These are phyloP conservation scores for Myotis pilosus DNA, from an alignment of 2,797 vertebrate species.

Conservation along the genomic window DNA sequence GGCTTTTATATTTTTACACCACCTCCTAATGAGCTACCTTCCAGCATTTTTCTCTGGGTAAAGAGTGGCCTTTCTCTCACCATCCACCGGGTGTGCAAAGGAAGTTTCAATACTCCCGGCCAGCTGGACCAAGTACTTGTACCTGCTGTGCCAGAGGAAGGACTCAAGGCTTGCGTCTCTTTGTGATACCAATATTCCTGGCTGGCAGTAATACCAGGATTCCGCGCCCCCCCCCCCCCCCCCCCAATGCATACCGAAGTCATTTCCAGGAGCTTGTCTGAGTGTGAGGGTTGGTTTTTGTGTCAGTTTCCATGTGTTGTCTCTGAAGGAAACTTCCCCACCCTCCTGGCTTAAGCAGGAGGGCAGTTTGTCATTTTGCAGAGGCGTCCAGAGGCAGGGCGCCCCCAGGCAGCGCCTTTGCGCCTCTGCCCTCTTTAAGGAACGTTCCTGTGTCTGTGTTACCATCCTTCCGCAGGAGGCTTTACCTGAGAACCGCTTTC, in stretches of 20 bases:
- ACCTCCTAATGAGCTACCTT: conserved; percentile 61
- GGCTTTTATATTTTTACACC: conserved; percentile 56
- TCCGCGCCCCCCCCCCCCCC: background rate
- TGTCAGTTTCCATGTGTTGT: background rate
- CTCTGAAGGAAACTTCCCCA: background rate
- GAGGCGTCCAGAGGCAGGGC: background rate
- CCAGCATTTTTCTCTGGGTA: background rate
- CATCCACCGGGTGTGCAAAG: conserved; percentile 60
- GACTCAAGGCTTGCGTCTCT: background rate
- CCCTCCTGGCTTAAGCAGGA: background rate
- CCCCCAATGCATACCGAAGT: background rate
- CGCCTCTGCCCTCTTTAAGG: background rate
- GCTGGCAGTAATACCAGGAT: background rate
- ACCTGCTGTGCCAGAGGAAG: background rate
- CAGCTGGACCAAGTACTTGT: background rate
- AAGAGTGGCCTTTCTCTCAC: conserved; percentile 59
- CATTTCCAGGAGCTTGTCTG: background rate
- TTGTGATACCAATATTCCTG: background rate
- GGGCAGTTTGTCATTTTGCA: background rate
- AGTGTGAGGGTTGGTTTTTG: background rate
- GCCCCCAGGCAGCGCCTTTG: background rate
- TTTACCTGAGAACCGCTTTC: background rate
- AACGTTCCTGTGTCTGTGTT: background rate
- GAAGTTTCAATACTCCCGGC: conserved; percentile 9
- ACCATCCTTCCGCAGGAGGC: background rate